Evolutionary conservation across 2,888 invertebrate genomes (phyloP).

Genomic region (Drosophila affinis): DNA sequence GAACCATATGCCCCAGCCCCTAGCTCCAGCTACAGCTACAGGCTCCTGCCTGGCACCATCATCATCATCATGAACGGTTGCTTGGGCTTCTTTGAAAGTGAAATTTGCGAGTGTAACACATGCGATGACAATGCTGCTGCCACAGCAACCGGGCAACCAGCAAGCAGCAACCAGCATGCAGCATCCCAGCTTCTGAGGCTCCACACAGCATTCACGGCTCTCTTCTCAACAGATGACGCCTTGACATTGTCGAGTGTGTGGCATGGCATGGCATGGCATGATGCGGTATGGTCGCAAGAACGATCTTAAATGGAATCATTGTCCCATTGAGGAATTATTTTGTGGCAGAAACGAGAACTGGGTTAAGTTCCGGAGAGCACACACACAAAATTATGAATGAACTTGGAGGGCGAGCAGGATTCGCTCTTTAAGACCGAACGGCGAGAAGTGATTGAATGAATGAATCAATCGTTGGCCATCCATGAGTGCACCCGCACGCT

Average conservation of each 20-base stretch:
- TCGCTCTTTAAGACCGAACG: background rate
- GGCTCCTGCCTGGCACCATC: slow-evolving; percentile 36
- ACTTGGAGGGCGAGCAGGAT: background rate
- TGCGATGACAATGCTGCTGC: slow-evolving; percentile 25
- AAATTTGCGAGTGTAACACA: slow-evolving; percentile 55
- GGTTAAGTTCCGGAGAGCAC: background rate
- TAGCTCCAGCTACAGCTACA: background rate
- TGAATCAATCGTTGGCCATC: background rate
- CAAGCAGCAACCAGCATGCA: background rate
- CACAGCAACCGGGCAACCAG: background rate
- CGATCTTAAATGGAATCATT: slow-evolving; percentile 24
- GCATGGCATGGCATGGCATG: background rate
- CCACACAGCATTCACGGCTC: background rate
- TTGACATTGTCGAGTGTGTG: slow-evolving; percentile 7
- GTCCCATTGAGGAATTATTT: slow-evolving; percentile 9
- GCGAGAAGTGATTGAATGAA: background rate
- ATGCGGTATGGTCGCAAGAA: slow-evolving; percentile 7
- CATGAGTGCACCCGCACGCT: too few relatives aligned
- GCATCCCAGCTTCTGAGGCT: background rate
- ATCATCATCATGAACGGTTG: slow-evolving; percentile 26
- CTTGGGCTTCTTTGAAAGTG: slow-evolving; percentile 60
- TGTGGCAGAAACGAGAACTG: slow-evolving; percentile 9
- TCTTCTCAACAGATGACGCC: background rate
- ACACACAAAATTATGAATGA: background rate
- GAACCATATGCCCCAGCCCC: background rate